These are phyloP conservation scores for Tachysurus fulvidraco DNA, from an alignment of 2,113 vertebrate genomes.

Conservation along the genomic window DNA sequence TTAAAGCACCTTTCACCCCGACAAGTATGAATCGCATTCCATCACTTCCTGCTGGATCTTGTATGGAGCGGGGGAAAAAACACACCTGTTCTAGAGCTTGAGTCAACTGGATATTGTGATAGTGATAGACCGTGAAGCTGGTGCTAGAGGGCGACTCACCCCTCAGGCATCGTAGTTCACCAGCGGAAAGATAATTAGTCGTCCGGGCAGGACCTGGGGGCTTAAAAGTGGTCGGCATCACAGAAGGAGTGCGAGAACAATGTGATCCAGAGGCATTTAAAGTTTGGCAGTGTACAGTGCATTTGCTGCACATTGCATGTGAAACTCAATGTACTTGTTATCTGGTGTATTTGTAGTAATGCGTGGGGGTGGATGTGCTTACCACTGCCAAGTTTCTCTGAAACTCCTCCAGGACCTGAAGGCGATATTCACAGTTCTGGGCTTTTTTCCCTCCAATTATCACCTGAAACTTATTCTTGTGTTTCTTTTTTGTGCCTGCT, in stretches of 20 bases:
- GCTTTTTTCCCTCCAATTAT: slow-evolving; percentile 49
- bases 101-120: slow-evolving; percentile 22
- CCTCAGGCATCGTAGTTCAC: slow-evolving; percentile 10
- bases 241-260: slow-evolving; percentile 57
- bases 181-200: slow-evolving; percentile 38
- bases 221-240: slow-evolving; percentile 38
- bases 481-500: slow-evolving; percentile 41
- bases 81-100: slow-evolving; percentile 7
- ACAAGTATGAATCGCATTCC: slow-evolving; percentile 25
- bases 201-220: slow-evolving; percentile 18
- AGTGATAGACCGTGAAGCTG: slow-evolving; percentile 2
- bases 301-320: slow-evolving; percentile 36
- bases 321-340: slow-evolving; percentile 49
- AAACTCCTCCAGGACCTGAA: slow-evolving; percentile 54
- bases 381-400: slow-evolving; percentile 52
- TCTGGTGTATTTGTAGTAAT: slow-evolving; percentile 48
- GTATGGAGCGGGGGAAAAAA: background rate
- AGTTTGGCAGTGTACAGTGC: slow-evolving; percentile 40
- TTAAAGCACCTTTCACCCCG: slow-evolving; percentile 26
- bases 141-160: background rate
- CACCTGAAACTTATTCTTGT: slow-evolving; percentile 44
- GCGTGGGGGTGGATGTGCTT: slow-evolving; percentile 44
- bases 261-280: slow-evolving; percentile 42
- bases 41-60: slow-evolving; percentile 30
- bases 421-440: slow-evolving; percentile 51